Percentiles rank a stretch among this genome's conserved stretches.
These are phyloP conservation scores for Urocolius indicus DNA, from an alignment of 2,113 vertebrate species.

Conservation along the genomic window DNA sequence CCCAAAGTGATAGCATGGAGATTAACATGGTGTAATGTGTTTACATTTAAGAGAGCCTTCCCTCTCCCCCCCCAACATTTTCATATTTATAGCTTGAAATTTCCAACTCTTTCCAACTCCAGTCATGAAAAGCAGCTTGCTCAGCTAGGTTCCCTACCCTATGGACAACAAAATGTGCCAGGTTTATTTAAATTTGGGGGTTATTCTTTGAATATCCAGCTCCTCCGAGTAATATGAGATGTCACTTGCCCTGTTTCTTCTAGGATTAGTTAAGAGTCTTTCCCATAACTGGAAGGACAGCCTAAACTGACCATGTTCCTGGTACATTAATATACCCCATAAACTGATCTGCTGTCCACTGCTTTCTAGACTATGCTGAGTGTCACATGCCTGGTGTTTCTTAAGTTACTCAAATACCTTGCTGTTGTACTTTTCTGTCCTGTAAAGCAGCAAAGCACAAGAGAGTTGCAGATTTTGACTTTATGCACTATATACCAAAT, in stretches of 20 bases:
- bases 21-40: not conserved
- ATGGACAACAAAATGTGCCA: not conserved
- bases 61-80: not conserved
- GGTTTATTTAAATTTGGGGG: not conserved
- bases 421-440: not conserved
- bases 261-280: not conserved
- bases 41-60: not conserved
- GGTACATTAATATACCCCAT: not conserved
- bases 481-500: not conserved
- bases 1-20: conserved; percentile 28
- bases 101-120: not conserved
- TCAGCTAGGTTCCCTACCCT: not conserved
- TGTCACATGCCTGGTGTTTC: not conserved
- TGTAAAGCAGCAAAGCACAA: not conserved
- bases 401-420: not conserved
- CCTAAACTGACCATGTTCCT: not conserved
- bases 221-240: not conserved
- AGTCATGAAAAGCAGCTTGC: not conserved
- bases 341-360: not conserved
- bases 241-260: not conserved
- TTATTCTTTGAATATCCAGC: not conserved
- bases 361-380: not conserved
- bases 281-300: not conserved
- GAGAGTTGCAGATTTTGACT: not conserved
- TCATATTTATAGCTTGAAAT: not conserved